A percentile compares a stretch with the other conserved stretches of the same genome.
These are phyloP conservation scores for Candoia aspera DNA, from an alignment of 2,113 vertebrate genomes.

Conservation along the genomic window DNA sequence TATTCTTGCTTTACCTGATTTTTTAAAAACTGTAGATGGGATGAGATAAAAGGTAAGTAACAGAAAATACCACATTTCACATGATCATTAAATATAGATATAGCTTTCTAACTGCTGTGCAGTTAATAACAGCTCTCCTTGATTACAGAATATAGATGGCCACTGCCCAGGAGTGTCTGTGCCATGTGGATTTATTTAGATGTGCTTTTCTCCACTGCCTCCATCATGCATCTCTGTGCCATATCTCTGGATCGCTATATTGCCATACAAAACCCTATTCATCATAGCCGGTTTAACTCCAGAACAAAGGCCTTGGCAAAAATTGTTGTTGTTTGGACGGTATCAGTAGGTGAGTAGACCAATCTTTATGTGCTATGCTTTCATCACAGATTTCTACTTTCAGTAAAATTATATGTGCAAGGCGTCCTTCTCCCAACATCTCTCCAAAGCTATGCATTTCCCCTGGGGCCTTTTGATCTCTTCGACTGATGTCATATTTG, in stretches of 20 bases:
- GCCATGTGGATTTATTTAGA: conserved; percentile 97
- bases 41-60: neutral
- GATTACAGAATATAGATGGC: conserved; percentile 87
- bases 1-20: no score
- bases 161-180: conserved; percentile 86
- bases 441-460: neutral
- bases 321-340: conserved; percentile 95
- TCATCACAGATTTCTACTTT: conserved; percentile 47
- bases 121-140: conserved; percentile 37
- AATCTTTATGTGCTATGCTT: neutral
- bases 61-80: neutral
- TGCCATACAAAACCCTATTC: conserved; percentile 92
- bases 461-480: neutral
- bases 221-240: conserved; percentile 97
- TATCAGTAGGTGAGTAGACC: conserved; percentile 87
- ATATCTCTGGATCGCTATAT: conserved; percentile 97
- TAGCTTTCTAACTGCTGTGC: neutral
- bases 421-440: neutral
- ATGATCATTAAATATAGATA: neutral
- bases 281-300: conserved; percentile 96
- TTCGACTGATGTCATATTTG: neutral
- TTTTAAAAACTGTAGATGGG: neutral
- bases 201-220: conserved; percentile 94
- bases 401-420: neutral
- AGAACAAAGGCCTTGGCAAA: conserved; percentile 91